Base-by-base conservation (phyloP, 1,140 invertebrate genomes). In the Steinernema feltiae region DNA sequence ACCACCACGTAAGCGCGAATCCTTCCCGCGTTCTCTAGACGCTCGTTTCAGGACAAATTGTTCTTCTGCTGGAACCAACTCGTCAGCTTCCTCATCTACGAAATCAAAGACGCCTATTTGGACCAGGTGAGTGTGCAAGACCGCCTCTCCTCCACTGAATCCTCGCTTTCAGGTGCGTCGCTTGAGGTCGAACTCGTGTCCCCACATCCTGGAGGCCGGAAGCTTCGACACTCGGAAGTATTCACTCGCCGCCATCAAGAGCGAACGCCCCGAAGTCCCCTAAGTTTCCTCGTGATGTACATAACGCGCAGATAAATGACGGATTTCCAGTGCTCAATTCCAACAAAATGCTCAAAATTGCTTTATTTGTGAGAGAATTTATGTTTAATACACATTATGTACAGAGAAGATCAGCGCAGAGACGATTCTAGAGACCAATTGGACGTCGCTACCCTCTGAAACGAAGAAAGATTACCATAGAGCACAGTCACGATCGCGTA, bases 101-200 rank as follows among this genome's bases (percentile, higher is more conserved):
- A 84, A 69, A 82, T 84, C 41, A 84, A 84, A 72, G 83, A 84
- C 71, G 82, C 84, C n/a, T 84, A 84, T 74, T 74, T 84, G 27
- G 76, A 84, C 32, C 84, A 84, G 76, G n/a, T n/a, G n/a, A n/a
- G n/a, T n/a, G n/a, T n/a, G n/a, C n/a, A n/a, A n/a, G n/a, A n/a
- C n/a, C n/a, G n/a, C n/a, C n/a, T n/a, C n/a, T n/a, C n/a, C n/a
- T n/a, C n/a, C n/a, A n/a, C n/a, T n/a, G n/a, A n/a, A n/a, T n/a
- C n/a, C n/a, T n/a, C n/a, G n/a, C n/a, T n/a, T n/a, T n/a, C n/a
- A n/a, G n/a, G 82, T 84, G 72, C 84, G 83, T 73, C 75, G 74
- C 3, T 53, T 82, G 17, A 76, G 81, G 30, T 84, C 82, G 15
- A 82, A 81, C 74, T 82, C 81, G 1, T 82, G 48, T 83, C 81